Evolutionary conservation across 2,113 vertebrate species (phyloP).

Genomic region (Tretioscincus oriximinensis): DNA sequence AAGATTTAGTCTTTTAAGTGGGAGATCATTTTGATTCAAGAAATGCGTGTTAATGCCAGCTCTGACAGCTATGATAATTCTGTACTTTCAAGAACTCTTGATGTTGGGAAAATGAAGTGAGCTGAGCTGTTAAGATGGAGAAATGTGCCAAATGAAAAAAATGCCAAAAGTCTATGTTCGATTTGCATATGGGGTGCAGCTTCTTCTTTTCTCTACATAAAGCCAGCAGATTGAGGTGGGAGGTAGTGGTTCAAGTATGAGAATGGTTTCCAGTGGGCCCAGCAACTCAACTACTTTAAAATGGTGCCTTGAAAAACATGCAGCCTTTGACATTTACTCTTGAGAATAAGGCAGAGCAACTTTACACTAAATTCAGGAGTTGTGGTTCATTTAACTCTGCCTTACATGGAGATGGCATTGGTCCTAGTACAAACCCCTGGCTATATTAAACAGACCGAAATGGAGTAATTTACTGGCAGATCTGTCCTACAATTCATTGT

Average conservation of each 20-base stretch:
- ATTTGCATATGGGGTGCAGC: background rate
- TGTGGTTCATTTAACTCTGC: background rate
- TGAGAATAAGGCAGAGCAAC: background rate
- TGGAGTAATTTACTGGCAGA: background rate
- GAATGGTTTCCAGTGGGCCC: background rate
- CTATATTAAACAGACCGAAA: background rate
- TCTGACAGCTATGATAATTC: slow-evolving; percentile 12
- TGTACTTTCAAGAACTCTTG: slow-evolving; percentile 11
- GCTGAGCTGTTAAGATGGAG: background rate
- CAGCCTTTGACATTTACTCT: background rate
- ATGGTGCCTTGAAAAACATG: background rate
- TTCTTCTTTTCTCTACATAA: background rate
- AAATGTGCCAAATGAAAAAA: background rate
- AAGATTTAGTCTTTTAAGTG: background rate
- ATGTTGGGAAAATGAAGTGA: background rate
- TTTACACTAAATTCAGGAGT: background rate
- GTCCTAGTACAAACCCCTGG: background rate
- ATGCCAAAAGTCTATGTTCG: background rate
- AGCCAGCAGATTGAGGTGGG: background rate
- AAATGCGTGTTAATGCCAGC: slow-evolving; percentile 5
- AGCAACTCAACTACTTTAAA: background rate
- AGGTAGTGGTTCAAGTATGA: background rate
- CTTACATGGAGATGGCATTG: background rate
- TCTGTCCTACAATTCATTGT: background rate
- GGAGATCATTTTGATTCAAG: background rate